Percentiles rank a stretch among this genome's conserved stretches.
Conservation (phyloP, 2,797 vertebrate species). For the Adrianichthys oophorus region DNA sequence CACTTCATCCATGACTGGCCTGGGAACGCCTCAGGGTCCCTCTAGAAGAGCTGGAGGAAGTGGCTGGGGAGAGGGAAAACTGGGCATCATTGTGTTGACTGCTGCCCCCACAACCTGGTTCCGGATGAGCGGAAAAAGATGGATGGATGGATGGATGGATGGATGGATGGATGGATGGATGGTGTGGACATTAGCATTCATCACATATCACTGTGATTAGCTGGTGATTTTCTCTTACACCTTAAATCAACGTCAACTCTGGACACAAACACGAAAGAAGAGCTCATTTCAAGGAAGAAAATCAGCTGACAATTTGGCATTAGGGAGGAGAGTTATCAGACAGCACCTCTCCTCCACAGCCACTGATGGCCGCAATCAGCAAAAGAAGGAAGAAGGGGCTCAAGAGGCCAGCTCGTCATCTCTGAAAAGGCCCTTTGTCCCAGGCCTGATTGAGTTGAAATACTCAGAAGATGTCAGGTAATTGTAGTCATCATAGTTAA, state of each 20-base stretch:
- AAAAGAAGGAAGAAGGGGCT: conserved; percentile 56
- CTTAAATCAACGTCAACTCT: conserved; percentile 16
- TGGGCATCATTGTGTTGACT: no score
- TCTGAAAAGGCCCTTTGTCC: conserved; percentile 54
- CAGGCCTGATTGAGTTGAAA: conserved; percentile 69
- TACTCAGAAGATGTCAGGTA: conserved; percentile 55
- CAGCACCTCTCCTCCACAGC: conserved; percentile 52
- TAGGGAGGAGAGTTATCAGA: conserved; percentile 38
- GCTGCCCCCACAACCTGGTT: no score
- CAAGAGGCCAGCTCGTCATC: conserved; percentile 65
- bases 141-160: no score
- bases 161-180: no score
- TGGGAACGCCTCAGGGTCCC: no score
- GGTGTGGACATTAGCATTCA: not conserved
- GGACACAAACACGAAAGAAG: conserved; percentile 31
- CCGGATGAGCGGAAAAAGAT: no score
- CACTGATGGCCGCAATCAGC: conserved; percentile 72
- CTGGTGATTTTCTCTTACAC: conserved; percentile 6
- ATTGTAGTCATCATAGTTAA: conserved; percentile 49
- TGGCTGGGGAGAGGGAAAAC: no score
- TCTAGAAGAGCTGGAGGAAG: no score
- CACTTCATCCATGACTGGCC: no score
- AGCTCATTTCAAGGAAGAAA: conserved; percentile 29
- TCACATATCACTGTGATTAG: not conserved
- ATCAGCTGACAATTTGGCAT: conserved; percentile 3